Evolutionary conservation across 1,140 invertebrate species (phyloP), one percentile per base, ranked within the genome.

Genomic region (Platorchestia sp.): DNA sequence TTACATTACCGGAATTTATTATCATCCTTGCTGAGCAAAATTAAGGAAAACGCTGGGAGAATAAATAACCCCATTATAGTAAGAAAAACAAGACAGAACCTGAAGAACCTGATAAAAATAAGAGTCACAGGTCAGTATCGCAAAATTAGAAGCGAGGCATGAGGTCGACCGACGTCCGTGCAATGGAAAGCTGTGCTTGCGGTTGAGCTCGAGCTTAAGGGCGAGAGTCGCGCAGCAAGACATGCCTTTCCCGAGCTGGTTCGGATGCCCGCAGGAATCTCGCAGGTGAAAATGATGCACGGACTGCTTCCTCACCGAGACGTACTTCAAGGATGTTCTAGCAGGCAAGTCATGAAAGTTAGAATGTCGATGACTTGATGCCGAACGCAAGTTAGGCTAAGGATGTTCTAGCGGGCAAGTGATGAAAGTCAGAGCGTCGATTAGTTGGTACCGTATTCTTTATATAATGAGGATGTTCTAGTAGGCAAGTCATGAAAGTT

Each of bases 101-200:
- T 6, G 47, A 51, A 19, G 47, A 51, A 51, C 6, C 19, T 51
- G 47, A 36, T 22, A 14, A 22, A 27, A 3, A 75, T 22, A 36
- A 3, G 1, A 75, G 27, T 10, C 14, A 75, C 59, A 75, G 59
- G 59, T 22, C 36, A 75, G 59, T 3, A 75, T 22, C 59, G 10
- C 59, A 19, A 36, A 75, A 75, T 19, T 14, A 36, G 1, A 75
- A 75, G 59, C 14, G 27, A 75, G 27, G 59, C 1, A 75, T 22
- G 27, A 27, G 27, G 27, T 75, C 59, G 27, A 89, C 87, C n/a
- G n/a, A 41, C 27, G 87, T 14, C 36, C 27, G 87, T 42, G 27
- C 27, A 89, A 41, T 89, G 22, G 87, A 89, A 89, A 89, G 87
- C 87, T 89, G 41, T 89, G 87, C 87, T 89, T 89, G 87, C 41